Percentiles rank a stretch among this genome's conserved stretches.
phyloP scores from a whole-genome alignment of 2,888 invertebrate genomes.

The Pterobdella sp. region DNA sequence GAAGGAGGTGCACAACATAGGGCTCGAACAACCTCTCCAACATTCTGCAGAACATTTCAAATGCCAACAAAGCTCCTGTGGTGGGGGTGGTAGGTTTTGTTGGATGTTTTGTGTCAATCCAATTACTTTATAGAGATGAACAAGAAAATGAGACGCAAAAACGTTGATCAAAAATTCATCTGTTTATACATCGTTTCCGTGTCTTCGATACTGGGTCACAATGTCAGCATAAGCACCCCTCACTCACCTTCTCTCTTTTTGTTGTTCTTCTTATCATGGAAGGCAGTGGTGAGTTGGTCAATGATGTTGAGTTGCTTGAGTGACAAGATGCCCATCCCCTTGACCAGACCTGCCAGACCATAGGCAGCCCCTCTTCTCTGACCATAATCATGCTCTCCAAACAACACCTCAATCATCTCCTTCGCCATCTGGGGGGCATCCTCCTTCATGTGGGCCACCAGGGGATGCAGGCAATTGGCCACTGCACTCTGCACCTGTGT shows the following conservation, averaged over 20 bases:
- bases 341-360: slow-evolving; percentile 86
- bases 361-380: slow-evolving; percentile 76
- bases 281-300: slow-evolving; percentile 80
- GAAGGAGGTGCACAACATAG: slow-evolving; percentile 92
- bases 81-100: neutral
- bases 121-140: too few relatives aligned
- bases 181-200: too few relatives aligned
- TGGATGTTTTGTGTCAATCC: too few relatives aligned
- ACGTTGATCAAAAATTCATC: too few relatives aligned
- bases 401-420: slow-evolving; percentile 58
- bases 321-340: slow-evolving; percentile 89
- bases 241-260: slow-evolving; percentile 74
- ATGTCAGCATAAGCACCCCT: too few relatives aligned
- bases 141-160: too few relatives aligned
- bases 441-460: slow-evolving; percentile 83
- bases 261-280: slow-evolving; percentile 92
- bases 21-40: slow-evolving; percentile 95
- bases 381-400: slow-evolving; percentile 49
- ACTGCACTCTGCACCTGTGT: slow-evolving; percentile 86
- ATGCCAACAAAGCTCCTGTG: slow-evolving; percentile 81
- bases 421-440: slow-evolving; percentile 81
- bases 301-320: slow-evolving; percentile 91
- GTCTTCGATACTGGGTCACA: too few relatives aligned
- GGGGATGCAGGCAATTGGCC: slow-evolving; percentile 84
- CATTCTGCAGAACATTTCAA: slow-evolving; percentile 90